Conservation (phyloP, 2,888 invertebrate species). For the Acleris cristana region DNA sequence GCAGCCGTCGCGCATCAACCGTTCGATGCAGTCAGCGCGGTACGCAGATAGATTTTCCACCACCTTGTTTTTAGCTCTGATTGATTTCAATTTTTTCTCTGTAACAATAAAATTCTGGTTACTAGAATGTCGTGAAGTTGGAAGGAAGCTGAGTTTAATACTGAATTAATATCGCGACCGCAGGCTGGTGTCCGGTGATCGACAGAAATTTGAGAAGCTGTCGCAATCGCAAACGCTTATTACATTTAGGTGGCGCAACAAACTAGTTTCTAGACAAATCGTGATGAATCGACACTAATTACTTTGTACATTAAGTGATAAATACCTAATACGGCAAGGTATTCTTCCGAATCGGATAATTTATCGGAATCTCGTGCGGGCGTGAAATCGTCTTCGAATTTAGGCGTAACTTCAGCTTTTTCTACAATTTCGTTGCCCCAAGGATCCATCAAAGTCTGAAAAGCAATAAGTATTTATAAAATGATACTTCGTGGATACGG, state of each 20-base stretch:
- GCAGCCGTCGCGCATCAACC: conserved; percentile 82
- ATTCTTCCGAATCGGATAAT: conserved; percentile 86
- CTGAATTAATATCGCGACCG: conserved; percentile 14
- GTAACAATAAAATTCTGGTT: conserved; percentile 43
- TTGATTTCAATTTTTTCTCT: conserved; percentile 72
- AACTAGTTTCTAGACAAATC: conserved; percentile 14
- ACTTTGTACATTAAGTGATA: conserved; percentile 34
- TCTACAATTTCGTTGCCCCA: conserved; percentile 69
- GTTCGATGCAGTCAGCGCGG: conserved; percentile 84
- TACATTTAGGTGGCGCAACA: conserved; percentile 22
- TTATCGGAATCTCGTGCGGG: conserved; percentile 64
- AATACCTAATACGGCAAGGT: conserved; percentile 87
- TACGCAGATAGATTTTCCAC: conserved; percentile 83
- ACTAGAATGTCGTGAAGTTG: background rate
- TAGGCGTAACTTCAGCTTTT: conserved; percentile 53
- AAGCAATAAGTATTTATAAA: conserved; percentile 29
- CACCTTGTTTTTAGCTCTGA: conserved; percentile 79
- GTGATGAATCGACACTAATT: conserved; percentile 25
- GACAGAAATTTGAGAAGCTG: conserved; percentile 25
- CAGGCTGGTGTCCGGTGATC: conserved; percentile 20
- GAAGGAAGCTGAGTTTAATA: background rate
- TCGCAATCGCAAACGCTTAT: conserved; percentile 24
- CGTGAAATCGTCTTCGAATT: conserved; percentile 85
- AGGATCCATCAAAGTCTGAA: conserved; percentile 79
- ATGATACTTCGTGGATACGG: background rate